Evolutionary conservation across 1,140 invertebrate genomes (phyloP), one percentile per base, ranked within the genome.

Genomic region (Coboldia fuscipes): DNA sequence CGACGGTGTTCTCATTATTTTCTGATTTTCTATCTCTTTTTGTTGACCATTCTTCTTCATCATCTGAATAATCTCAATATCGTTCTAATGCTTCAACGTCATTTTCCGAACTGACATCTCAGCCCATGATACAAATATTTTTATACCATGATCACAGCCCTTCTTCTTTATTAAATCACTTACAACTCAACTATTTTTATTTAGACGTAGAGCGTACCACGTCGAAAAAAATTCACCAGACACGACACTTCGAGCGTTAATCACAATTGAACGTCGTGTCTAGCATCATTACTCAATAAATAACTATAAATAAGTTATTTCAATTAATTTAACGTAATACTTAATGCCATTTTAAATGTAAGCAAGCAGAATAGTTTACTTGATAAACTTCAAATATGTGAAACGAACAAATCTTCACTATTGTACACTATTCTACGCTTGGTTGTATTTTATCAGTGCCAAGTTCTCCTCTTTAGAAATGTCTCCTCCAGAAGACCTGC

Each of bases 71-170:
- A 20, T 88, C 83, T 1, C 70, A 35, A 40, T 62, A 65, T 34
- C 65, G 62, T 1, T 58, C 47, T 3, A 85, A 84, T 21, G 78
- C 70, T 51, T 94, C 86, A 29, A 72, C 62, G 47, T 86, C 75
- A 46, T 83, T 62, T 47, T 77, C 65, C 73, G 81, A 88, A 4
- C 76, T 78, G 4, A 81, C 75, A 64, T 90, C n/a, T n/a, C n/a
- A n/a, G n/a, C n/a, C n/a, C n/a, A n/a, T n/a, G n/a, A n/a, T n/a
- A n/a, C n/a, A n/a, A n/a, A n/a, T n/a, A n/a, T n/a, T n/a, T n/a
- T n/a, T n/a, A n/a, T n/a, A n/a, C n/a, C n/a, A n/a, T n/a, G n/a
- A n/a, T n/a, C 84, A 10, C 68, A 73, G 4, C 76, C 79, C 60
- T 73, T 79, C 24, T 56, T 72, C 67, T 70, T 77, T 48, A 67